These are phyloP conservation scores for Acronicta aceris DNA, from an alignment of 2,888 invertebrate genomes.

Conservation along the genomic window DNA sequence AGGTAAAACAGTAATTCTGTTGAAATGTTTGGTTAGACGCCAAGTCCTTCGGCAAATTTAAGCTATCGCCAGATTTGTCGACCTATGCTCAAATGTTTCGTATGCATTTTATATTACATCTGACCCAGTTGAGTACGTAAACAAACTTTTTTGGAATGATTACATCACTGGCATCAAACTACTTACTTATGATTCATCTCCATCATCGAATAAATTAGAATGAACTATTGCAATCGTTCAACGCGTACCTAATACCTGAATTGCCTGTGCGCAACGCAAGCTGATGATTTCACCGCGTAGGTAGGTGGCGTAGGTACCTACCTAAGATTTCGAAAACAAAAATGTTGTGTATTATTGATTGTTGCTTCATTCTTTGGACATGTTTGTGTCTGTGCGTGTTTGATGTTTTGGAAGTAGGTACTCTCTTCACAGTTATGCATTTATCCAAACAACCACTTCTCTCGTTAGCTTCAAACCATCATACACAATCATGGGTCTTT, in stretches of 20 bases:
- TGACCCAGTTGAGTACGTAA: conserved; percentile 36
- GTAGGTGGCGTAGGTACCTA: too few relatives aligned
- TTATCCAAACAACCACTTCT: conserved; percentile 14
- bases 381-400: too few relatives aligned
- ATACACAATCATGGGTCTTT: conserved; percentile 10
- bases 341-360: conserved; percentile 27
- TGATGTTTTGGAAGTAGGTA: conserved; percentile 29
- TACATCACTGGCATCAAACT: conserved; percentile 28
- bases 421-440: conserved; percentile 11
- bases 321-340: conserved; percentile 33
- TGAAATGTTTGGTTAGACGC: conserved; percentile 46
- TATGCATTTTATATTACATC: conserved; percentile 36
- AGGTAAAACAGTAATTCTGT: conserved; percentile 25
- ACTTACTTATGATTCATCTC: conserved; percentile 37
- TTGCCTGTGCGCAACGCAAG: neutral
- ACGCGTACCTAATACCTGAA: conserved; percentile 18
- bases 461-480: conserved; percentile 5
- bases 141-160: conserved; percentile 34
- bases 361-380: conserved; percentile 22
- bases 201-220: conserved; percentile 30
- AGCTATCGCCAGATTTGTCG: conserved; percentile 36
- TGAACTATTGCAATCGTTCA: conserved; percentile 36
- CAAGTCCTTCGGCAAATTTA: conserved; percentile 35
- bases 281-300: conserved; percentile 36
- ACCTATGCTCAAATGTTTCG: conserved; percentile 31